phyloP scores from a whole-genome alignment of 1,140 invertebrate species.

The Ericerus pela region DNA sequence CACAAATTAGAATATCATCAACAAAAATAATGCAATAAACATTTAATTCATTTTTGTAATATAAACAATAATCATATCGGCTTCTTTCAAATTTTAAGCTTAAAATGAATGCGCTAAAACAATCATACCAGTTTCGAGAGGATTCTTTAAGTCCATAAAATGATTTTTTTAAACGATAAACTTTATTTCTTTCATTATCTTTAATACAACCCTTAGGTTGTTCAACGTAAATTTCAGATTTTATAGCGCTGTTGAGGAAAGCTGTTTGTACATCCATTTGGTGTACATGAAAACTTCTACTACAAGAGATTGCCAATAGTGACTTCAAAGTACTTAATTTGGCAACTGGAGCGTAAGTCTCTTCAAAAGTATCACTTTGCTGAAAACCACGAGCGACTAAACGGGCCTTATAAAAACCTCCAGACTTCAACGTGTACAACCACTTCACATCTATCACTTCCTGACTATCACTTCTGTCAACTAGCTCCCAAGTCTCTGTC shows the following conservation, averaged over 20 bases:
- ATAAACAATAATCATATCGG: slow-evolving; percentile 4
- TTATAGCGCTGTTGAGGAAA: slow-evolving; percentile 10
- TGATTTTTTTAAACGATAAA: slow-evolving; percentile 11
- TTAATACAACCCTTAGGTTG: slow-evolving; percentile 15
- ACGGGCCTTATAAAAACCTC: slow-evolving; percentile 21
- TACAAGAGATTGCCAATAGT: neutral
- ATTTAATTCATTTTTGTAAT: neutral
- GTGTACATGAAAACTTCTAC: neutral
- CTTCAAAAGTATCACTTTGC: slow-evolving; percentile 15
- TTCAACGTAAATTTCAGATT: slow-evolving; percentile 3
- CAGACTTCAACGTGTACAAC: slow-evolving; percentile 1
- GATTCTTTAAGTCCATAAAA: slow-evolving; percentile 14
- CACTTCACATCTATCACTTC: neutral
- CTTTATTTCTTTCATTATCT: neutral
- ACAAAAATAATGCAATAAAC: slow-evolving; percentile 4
- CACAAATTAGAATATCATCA: slow-evolving; percentile 9
- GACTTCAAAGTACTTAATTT: slow-evolving; percentile 4
- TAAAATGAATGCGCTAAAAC: neutral
- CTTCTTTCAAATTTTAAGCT: neutral
- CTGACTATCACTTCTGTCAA: neutral
- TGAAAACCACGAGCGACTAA: slow-evolving; percentile 24
- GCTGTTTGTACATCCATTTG: slow-evolving; percentile 14
- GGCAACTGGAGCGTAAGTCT: slow-evolving; percentile 23
- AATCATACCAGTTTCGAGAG: slow-evolving; percentile 6
- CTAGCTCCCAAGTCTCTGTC: slow-evolving; percentile 15